Evolutionary conservation across 2,113 vertebrate species (phyloP).

Genomic region (Python bivittatus): DNA sequence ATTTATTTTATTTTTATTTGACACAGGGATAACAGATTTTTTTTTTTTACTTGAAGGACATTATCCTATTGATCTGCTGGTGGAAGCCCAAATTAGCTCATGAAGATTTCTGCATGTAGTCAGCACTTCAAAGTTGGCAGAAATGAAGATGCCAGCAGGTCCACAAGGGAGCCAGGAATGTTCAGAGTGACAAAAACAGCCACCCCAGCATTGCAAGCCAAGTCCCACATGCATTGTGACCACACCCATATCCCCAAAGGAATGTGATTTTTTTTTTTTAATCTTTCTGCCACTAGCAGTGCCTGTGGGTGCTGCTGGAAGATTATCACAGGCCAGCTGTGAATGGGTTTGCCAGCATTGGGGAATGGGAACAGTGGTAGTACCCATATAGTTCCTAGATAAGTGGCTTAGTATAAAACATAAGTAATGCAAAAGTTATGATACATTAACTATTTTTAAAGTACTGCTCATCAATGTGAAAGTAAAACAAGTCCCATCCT

Average conservation of each 20-base stretch:
- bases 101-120: neutral
- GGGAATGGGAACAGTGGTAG: neutral
- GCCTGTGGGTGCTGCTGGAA: neutral
- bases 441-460: neutral
- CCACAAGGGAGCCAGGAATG: neutral
- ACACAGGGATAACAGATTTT: too few relatives aligned
- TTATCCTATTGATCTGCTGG: neutral
- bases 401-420: neutral
- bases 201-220: neutral
- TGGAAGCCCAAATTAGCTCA: neutral
- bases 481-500: neutral
- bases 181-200: neutral
- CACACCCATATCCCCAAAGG: neutral
- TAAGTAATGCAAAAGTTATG: neutral
- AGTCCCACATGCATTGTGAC: neutral
- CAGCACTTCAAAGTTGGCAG: neutral
- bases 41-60: neutral
- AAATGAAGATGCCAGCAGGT: neutral
- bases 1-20: neutral
- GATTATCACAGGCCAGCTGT: neutral
- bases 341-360: neutral
- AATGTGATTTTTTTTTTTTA: neutral
- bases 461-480: neutral
- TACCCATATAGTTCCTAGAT: neutral
- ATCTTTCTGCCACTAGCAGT: neutral